Evolutionary conservation across 2,888 invertebrate genomes (phyloP).

Genomic region (Octonoba sinensis): DNA sequence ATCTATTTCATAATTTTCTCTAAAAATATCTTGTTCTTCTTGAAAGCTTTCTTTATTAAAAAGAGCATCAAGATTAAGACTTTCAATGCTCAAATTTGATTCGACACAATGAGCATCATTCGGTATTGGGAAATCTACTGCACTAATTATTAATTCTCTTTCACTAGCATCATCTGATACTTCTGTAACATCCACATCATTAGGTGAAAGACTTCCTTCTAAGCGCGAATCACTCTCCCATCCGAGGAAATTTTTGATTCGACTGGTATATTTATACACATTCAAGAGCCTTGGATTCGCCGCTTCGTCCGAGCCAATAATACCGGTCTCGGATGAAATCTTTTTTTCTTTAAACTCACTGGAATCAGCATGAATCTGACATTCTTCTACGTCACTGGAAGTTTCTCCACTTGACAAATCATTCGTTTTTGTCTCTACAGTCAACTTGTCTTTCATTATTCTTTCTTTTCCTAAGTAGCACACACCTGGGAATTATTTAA

Average conservation of each 20-base stretch:
- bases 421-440: not conserved
- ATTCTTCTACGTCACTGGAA: not conserved
- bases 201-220: too few relatives aligned
- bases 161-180: not conserved
- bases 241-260: slow-evolving; percentile 39
- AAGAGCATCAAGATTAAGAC: not conserved
- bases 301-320: not conserved
- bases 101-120: not conserved
- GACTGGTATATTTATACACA: slow-evolving; percentile 26
- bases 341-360: too few relatives aligned
- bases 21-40: not conserved
- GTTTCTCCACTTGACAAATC: not conserved
- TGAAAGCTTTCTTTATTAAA: not conserved
- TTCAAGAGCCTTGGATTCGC: slow-evolving; percentile 9
- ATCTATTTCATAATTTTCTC: not conserved
- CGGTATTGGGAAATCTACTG: not conserved
- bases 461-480: too few relatives aligned
- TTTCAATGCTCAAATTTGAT: not conserved
- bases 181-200: not conserved
- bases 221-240: not conserved
- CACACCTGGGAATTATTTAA: too few relatives aligned
- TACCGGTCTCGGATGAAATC: too few relatives aligned
- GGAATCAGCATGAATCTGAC: not conserved
- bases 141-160: not conserved
- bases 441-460: slow-evolving; percentile 2